Conservation (phyloP, 2,888 invertebrate genomes). For the Agonopterix arenella region DNA sequence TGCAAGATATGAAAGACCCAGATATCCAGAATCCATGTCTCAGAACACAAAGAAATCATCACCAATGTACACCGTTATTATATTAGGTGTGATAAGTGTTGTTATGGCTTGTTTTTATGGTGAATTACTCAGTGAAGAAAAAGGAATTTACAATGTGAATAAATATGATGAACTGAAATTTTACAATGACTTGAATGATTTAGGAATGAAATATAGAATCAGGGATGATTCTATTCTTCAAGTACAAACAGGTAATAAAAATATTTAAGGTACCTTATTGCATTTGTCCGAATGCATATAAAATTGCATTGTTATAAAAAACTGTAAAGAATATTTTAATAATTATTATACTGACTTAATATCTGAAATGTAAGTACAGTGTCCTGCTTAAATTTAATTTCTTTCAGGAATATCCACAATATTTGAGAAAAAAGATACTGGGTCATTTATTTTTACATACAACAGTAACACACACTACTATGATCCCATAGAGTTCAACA, state of each 20-base stretch:
- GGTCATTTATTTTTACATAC: slow-evolving; percentile 61
- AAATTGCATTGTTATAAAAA: no score
- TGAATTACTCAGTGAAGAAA: slow-evolving; percentile 2
- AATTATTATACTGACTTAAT: slow-evolving; percentile 1
- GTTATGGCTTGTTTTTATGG: slow-evolving; percentile 7
- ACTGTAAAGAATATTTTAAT: neutral
- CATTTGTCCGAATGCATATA: no score
- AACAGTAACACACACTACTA: slow-evolving; percentile 39
- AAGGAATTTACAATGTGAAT: slow-evolving; percentile 6
- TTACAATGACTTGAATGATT: slow-evolving; percentile 38
- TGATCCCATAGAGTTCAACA: slow-evolving; percentile 33
- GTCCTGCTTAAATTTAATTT: no score
- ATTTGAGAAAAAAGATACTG: slow-evolving; percentile 49
- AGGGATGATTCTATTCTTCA: slow-evolving; percentile 45
- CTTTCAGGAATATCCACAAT: slow-evolving; percentile 57
- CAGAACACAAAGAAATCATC: neutral
- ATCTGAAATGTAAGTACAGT: no score
- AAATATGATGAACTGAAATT: slow-evolving; percentile 42
- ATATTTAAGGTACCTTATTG: neutral
- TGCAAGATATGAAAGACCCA: neutral
- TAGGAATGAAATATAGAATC: slow-evolving; percentile 50
- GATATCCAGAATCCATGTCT: neutral
- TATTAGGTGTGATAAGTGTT: slow-evolving; percentile 8
- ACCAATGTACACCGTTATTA: neutral
- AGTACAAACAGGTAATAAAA: slow-evolving; percentile 44